Conservation (phyloP, 2,888 invertebrate genomes). For the Netelia virgata region DNA sequence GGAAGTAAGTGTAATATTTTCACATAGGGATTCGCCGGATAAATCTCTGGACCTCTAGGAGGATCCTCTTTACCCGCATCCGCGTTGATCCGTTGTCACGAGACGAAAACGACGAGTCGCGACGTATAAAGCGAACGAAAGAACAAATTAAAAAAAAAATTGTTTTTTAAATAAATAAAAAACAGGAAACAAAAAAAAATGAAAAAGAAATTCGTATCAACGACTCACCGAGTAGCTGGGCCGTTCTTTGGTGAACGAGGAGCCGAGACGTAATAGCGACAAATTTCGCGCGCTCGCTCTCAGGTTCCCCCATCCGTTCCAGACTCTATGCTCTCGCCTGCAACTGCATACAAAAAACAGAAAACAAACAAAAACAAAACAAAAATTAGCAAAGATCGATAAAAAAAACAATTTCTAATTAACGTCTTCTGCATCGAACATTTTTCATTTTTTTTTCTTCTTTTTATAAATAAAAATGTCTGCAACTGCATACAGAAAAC, state of each 20-base stretch:
- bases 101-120: background rate
- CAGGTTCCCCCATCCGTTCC: constrained; percentile 80
- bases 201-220: constrained; percentile 29
- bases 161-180: constrained; percentile 21
- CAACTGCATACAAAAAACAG: constrained; percentile 63
- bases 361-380: background rate
- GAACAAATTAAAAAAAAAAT: too few species aligned
- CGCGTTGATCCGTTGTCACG: background rate
- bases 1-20: constrained; percentile 10
- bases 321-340: constrained; percentile 79
- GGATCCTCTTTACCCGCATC: background rate
- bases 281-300: constrained; percentile 78
- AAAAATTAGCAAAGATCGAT: background rate
- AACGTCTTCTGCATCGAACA: background rate
- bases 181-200: background rate
- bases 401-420: background rate
- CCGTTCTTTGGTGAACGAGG: constrained; percentile 70
- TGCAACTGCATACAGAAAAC: constrained; percentile 66
- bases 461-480: too few species aligned
- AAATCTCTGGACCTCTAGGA: background rate
- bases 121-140: background rate
- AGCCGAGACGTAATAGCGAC: constrained; percentile 75
- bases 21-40: background rate
- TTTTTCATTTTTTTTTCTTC: too few species aligned
- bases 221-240: constrained; percentile 78